Conservation (phyloP, 92 coral and sea anemone genomes). For the Zoanthus gigantus region DNA sequence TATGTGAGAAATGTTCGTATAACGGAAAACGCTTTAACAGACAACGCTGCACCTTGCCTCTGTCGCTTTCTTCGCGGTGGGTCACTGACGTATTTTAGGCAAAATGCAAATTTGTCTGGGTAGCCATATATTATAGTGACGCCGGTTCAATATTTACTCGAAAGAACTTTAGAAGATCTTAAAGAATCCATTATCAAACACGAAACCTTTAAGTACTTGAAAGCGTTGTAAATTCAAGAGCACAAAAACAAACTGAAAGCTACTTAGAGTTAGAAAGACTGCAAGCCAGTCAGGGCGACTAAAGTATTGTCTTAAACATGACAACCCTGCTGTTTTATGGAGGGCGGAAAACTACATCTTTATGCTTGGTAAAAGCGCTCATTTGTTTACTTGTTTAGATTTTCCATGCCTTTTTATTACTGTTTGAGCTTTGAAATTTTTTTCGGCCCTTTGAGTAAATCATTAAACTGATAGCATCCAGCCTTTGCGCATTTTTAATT, state of each 20-base stretch:
- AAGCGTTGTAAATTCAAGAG: slow-evolving; percentile 45
- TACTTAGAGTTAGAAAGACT: slow-evolving; percentile 40
- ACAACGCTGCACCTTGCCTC: slow-evolving; percentile 11
- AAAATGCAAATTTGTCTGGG: slow-evolving; percentile 37
- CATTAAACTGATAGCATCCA: background rate
- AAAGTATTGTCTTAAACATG: slow-evolving; percentile 24
- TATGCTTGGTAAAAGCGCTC: background rate
- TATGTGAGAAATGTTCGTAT: slow-evolving; percentile 23
- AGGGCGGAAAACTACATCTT: slow-evolving; percentile 21
- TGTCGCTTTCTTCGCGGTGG: slow-evolving; percentile 42
- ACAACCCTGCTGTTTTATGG: slow-evolving; percentile 33
- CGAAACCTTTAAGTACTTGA: slow-evolving; percentile 39
- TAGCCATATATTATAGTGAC: slow-evolving; percentile 19
- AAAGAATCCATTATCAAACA: slow-evolving; percentile 26
- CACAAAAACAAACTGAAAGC: slow-evolving; percentile 6
- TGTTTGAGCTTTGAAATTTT: background rate
- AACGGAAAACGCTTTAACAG: slow-evolving; percentile 7
- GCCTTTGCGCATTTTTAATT: background rate
- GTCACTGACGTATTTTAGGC: slow-evolving; percentile 17
- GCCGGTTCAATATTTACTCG: slow-evolving; percentile 40
- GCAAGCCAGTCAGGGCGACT: slow-evolving; percentile 39
- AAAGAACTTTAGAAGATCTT: slow-evolving; percentile 3
- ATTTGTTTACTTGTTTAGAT: background rate
- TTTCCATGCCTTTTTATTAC: background rate
- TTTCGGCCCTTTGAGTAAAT: background rate